Base-by-base conservation (phyloP, 2,113 vertebrate genomes). In the Leucopternis melanops region DNA sequence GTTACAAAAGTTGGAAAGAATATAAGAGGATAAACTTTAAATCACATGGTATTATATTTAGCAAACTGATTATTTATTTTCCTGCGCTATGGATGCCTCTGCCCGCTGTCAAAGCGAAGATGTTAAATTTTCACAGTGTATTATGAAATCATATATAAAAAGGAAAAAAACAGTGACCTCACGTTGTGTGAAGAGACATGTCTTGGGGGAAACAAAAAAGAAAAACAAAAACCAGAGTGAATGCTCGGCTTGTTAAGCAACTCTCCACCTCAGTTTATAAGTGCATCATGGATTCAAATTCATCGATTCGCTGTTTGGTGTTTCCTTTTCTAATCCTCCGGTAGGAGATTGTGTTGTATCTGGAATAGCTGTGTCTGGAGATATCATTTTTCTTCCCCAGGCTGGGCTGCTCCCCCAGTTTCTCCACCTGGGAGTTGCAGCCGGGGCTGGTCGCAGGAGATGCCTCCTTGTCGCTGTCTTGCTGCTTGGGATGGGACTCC, bases 311-410 rank as follows among this genome's bases (percentile, higher is more conserved):
- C 95, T 99, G 98, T 22, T 98, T 99, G 52, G 99, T 99, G 97
- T 99, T 99, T 83, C 99, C 99, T 97, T 98, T 99, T 40, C 98
- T 98, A 90, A 99, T 99, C 97, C 98, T 99, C 69, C 99, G 98
- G 93, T 99, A 99, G 72, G 99, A 99, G 96, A 99, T 98, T 5
- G 99, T 99, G 90, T 99, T 99, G 96, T 99, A 99, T 81, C 98
- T 98, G 89, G 98, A 98, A 11, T 98, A 98, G 77, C 96, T 97
- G 97, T 98, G 98, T 92, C 98, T 98, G 97, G 98, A 97, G 84
- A 98, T 98, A 52, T 98, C 98, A 3, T 98, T 97, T 69, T 98
- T 98, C 25, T 97, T 98, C 15, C 94, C 95, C 15, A 77, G 73
- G 49, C 72, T 13, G 22, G 86, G 94, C 79, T 77, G 98, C 86